These are phyloP conservation scores for Ciconia maguari DNA, from an alignment of 2,113 vertebrate genomes.

Conservation along the genomic window DNA sequence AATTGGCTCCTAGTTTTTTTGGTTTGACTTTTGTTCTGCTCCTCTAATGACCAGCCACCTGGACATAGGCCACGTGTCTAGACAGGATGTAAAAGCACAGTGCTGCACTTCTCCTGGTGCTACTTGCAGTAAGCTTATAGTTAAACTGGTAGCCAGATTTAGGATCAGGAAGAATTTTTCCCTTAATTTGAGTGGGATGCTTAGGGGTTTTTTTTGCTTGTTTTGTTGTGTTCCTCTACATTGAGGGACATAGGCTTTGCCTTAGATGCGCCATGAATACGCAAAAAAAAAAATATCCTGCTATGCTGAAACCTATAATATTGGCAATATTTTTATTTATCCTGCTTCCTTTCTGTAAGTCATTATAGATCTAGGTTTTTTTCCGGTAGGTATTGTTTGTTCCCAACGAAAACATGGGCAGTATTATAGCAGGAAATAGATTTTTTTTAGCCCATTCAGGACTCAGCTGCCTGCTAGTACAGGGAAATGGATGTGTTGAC, in stretches of 20 bases:
- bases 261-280: background rate
- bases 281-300: background rate
- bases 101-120: background rate
- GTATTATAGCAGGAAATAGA: background rate
- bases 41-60: background rate
- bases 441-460: background rate
- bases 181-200: background rate
- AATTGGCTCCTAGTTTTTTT: background rate
- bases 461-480: background rate
- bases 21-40: background rate
- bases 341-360: background rate
- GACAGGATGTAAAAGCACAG: constrained; percentile 11
- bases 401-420: background rate
- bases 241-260: background rate
- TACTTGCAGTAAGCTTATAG: background rate
- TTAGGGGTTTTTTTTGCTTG: background rate
- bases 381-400: background rate
- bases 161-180: background rate
- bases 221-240: background rate
- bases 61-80: background rate
- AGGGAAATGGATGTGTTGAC: background rate
- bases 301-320: background rate
- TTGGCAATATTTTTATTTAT: background rate
- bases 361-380: background rate
- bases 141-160: background rate